Conservation (phyloP, 2,888 invertebrate genomes). For the Iphiclides podalirius region DNA sequence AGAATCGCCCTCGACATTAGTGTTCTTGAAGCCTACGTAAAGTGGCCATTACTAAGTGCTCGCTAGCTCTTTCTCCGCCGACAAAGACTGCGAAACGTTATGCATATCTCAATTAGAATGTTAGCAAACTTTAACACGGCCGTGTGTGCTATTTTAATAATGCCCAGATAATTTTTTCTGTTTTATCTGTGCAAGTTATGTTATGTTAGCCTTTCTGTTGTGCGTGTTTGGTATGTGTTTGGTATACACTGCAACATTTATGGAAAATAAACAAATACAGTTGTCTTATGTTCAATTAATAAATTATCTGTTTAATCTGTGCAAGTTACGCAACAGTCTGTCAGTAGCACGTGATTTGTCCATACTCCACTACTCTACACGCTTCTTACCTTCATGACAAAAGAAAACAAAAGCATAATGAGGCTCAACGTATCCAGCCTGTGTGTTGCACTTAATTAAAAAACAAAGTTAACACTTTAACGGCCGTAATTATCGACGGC, state of each 20-base stretch:
- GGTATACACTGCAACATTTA: no score
- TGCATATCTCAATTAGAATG: slow-evolving; percentile 4
- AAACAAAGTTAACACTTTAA: slow-evolving; percentile 25
- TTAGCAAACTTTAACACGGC: not conserved
- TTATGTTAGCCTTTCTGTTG: no score
- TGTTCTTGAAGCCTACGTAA: slow-evolving; percentile 58
- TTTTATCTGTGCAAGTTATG: no score
- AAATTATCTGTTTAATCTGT: no score
- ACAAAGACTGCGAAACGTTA: slow-evolving; percentile 11
- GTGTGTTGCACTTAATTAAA: slow-evolving; percentile 24
- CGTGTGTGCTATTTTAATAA: no score
- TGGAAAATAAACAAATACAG: no score
- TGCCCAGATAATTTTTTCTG: no score
- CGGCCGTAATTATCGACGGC: slow-evolving; percentile 25
- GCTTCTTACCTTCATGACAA: slow-evolving; percentile 23
- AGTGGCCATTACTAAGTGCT: slow-evolving; percentile 59
- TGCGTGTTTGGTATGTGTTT: no score
- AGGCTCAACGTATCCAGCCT: slow-evolving; percentile 17
- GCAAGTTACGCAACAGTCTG: no score
- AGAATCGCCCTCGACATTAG: slow-evolving; percentile 60
- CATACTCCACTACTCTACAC: not conserved
- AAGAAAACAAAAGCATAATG: slow-evolving; percentile 23
- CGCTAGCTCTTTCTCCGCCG: slow-evolving; percentile 16
- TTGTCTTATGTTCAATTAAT: no score
- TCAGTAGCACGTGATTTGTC: no score